phyloP scores from a whole-genome alignment of 2,888 invertebrate genomes.

The Rhaphigaster nebulosa region DNA sequence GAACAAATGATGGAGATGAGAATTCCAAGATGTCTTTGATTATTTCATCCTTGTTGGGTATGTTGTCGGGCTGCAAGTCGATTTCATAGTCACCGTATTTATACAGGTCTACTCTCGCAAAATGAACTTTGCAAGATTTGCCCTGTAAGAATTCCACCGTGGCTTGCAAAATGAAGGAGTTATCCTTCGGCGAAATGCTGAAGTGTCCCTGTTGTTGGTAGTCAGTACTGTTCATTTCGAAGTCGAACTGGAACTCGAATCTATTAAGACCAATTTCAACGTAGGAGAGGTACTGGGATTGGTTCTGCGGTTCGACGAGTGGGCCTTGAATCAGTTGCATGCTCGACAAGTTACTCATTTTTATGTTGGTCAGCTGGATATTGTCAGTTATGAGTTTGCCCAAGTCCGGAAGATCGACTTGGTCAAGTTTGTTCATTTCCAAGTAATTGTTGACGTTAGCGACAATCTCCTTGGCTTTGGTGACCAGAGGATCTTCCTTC shows the following conservation, averaged over 20 bases:
- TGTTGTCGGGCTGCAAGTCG: background rate
- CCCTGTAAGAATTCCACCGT: background rate
- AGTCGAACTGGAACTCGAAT: background rate
- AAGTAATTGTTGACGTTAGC: background rate
- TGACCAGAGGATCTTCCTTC: background rate
- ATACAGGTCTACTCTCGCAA: background rate
- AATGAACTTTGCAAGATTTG: background rate
- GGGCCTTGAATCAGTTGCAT: background rate
- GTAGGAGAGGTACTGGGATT: background rate
- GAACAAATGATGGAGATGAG: background rate
- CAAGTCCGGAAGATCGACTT: background rate
- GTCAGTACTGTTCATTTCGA: background rate
- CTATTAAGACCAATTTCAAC: background rate
- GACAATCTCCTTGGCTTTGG: background rate
- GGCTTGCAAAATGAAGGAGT: background rate
- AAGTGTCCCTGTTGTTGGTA: background rate
- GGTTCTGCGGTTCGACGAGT: background rate
- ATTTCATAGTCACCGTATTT: background rate
- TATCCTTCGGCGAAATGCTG: background rate
- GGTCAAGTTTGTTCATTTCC: background rate
- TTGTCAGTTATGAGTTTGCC: background rate
- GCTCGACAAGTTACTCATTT: background rate
- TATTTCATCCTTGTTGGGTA: background rate
- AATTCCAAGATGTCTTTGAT: background rate
- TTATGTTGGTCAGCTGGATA: background rate